Percentiles rank a stretch among this genome's conserved stretches.
Conservation (phyloP, 2,888 invertebrate species). For the Panzeria rudis region DNA sequence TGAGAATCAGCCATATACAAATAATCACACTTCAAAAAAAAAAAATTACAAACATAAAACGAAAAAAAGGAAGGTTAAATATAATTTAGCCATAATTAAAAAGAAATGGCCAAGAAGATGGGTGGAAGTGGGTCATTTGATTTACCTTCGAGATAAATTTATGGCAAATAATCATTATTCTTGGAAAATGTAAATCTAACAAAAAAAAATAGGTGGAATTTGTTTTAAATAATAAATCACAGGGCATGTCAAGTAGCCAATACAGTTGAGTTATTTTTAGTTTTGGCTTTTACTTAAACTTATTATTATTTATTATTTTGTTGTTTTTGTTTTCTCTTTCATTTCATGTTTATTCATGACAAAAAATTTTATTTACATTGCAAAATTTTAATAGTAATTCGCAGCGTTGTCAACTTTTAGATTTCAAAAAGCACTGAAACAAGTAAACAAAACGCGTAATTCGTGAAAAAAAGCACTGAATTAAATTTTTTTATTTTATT, state of each 20-base stretch:
- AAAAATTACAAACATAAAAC: constrained; percentile 7
- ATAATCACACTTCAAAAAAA: not conserved
- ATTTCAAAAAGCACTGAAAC: too few species aligned
- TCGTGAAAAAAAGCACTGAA: too few species aligned
- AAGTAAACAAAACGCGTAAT: too few species aligned
- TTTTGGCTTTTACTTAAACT: not conserved
- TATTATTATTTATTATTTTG: too few species aligned
- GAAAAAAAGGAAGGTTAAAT: constrained; percentile 12
- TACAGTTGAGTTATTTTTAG: not conserved
- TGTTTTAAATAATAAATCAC: constrained; percentile 9
- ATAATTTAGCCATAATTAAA: constrained; percentile 29
- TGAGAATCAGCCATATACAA: too few species aligned
- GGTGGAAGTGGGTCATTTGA: constrained; percentile 31
- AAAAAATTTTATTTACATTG: too few species aligned
- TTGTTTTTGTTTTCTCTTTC: too few species aligned
- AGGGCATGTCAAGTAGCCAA: not conserved
- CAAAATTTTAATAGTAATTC: too few species aligned
- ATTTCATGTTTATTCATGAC: too few species aligned
- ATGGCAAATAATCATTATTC: not conserved
- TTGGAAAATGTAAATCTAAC: not conserved
- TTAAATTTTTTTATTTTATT: too few species aligned
- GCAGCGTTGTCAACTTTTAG: too few species aligned
- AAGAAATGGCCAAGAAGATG: constrained; percentile 42
- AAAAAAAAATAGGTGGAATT: not conserved
- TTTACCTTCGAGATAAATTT: constrained; percentile 9